A percentile compares a stretch with the other conserved stretches of the same genome.
Conservation (phyloP, 2,113 vertebrate species). For the Neolamprologus longior region DNA sequence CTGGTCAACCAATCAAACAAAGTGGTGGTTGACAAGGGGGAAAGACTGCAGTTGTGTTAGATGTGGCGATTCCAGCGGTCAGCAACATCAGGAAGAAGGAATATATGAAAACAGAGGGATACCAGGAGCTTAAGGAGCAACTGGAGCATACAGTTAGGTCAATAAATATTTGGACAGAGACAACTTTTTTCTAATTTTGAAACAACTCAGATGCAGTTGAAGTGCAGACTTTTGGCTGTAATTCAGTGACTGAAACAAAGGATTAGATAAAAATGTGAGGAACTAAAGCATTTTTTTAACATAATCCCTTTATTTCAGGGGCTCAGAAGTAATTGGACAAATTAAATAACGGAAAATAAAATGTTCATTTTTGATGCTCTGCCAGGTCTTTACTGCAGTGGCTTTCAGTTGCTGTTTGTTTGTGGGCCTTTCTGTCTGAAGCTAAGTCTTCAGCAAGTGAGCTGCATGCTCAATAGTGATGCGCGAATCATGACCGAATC, state of each 20-base stretch:
- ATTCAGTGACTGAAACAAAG: background rate
- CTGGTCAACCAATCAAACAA: background rate
- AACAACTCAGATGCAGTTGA: background rate
- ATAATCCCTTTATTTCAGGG: background rate
- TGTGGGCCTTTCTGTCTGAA: background rate
- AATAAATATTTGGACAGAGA: background rate
- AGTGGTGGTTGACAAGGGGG: accelerated
- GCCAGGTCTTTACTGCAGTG: background rate
- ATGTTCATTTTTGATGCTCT: background rate
- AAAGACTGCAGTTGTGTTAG: background rate
- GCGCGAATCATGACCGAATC: accelerated
- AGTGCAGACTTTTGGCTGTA: background rate
- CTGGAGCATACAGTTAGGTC: background rate
- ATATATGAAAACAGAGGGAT: background rate
- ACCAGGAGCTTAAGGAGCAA: background rate
- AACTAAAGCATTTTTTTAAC: background rate
- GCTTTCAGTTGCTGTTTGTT: background rate
- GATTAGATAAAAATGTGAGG: background rate
- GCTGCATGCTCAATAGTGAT: background rate
- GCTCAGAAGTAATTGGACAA: background rate
- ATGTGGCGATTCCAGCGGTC: accelerated
- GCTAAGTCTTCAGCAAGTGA: background rate
- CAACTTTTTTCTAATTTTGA: background rate
- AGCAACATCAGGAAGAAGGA: background rate
- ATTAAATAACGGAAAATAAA: background rate